Conservation (phyloP, 2,797 vertebrate species). For the Semaprochilodus insignis region DNA sequence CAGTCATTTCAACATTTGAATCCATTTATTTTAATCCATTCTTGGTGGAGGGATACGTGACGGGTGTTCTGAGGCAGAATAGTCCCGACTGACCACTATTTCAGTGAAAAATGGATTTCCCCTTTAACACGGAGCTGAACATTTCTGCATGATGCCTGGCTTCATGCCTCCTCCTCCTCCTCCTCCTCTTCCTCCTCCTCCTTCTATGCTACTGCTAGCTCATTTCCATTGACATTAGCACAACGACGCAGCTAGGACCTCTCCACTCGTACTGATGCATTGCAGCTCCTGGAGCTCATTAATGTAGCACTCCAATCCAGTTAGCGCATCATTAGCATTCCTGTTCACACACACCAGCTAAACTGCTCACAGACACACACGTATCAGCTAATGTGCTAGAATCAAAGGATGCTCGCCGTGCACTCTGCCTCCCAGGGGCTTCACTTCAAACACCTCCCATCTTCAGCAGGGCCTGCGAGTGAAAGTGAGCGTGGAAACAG, state of each 20-base stretch:
- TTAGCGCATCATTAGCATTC: constrained; percentile 62
- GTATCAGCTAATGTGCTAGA: background rate
- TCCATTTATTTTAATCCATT: too few relatives aligned
- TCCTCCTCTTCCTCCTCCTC: too few relatives aligned
- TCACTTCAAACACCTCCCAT: constrained; percentile 34
- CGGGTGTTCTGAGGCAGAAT: too few relatives aligned
- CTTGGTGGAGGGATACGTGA: too few relatives aligned
- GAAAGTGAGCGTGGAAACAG: background rate
- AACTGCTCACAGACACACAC: background rate
- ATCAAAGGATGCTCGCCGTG: constrained; percentile 15
- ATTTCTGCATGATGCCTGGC: too few relatives aligned
- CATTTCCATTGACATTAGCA: background rate
- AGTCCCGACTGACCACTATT: too few relatives aligned
- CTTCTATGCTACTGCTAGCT: background rate
- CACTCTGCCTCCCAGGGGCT: background rate
- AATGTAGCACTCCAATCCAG: constrained; percentile 51
- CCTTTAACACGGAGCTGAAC: too few relatives aligned
- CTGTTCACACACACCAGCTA: constrained; percentile 45
- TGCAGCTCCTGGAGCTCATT: constrained; percentile 45
- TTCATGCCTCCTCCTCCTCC: too few relatives aligned
- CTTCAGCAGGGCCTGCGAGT: background rate
- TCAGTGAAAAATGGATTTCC: too few relatives aligned
- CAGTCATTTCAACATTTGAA: too few relatives aligned
- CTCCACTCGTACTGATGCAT: background rate
- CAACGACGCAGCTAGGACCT: background rate